These are phyloP conservation scores for Octodonta nipae DNA, from an alignment of 2,888 invertebrate species.

Conservation along the genomic window DNA sequence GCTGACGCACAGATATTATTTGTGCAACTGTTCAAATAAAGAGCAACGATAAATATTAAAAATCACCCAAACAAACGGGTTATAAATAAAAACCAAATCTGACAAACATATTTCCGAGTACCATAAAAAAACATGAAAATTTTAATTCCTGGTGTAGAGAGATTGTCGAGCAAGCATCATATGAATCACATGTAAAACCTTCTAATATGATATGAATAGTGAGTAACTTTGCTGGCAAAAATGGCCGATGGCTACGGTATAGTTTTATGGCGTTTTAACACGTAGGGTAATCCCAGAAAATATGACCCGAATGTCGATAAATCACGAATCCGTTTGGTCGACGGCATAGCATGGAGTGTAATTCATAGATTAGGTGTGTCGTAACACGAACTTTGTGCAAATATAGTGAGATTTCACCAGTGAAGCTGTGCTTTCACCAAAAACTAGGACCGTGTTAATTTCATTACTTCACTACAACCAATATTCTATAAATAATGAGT, in stretches of 20 bases:
- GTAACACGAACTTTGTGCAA: no score
- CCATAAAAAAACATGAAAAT: conserved; percentile 18
- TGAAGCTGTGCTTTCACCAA: no score
- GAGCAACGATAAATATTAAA: conserved; percentile 25
- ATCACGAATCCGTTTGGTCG: no score
- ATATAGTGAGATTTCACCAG: no score
- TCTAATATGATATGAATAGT: conserved; percentile 27
- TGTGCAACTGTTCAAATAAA: conserved; percentile 23
- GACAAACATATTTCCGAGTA: conserved; percentile 19
- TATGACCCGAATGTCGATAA: neutral
- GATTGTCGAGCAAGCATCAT: conserved; percentile 9
- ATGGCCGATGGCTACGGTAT: neutral
- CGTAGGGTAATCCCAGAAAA: neutral
- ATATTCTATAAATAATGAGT: no score
- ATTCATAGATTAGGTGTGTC: no score
- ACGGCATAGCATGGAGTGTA: no score
- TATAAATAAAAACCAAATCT: conserved; percentile 26
- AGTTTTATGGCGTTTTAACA: conserved; percentile 1
- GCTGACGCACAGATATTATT: no score
- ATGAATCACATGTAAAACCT: conserved; percentile 28
- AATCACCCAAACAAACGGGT: conserved; percentile 20
- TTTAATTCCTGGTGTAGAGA: conserved; percentile 14
- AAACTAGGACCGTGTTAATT: no score
- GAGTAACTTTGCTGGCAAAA: conserved; percentile 9
- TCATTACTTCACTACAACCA: no score